These are phyloP conservation scores for Prunella strophiata DNA, from an alignment of 2,797 vertebrate species.

Conservation along the genomic window DNA sequence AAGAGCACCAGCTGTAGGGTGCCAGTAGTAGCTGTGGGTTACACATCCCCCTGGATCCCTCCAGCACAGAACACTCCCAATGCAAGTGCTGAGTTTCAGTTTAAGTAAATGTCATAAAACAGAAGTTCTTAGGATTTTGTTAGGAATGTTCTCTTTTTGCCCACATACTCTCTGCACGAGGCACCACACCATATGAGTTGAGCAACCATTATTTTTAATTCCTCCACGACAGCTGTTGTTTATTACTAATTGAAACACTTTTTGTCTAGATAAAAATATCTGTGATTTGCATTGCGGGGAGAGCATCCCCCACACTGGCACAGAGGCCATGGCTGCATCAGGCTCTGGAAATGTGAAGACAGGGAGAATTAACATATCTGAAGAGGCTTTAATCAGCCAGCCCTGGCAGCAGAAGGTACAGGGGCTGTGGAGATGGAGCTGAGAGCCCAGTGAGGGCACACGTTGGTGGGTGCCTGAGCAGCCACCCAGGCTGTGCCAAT, in stretches of 20 bases:
- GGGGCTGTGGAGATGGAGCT: neutral
- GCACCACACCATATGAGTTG: neutral
- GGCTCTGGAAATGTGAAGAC: neutral
- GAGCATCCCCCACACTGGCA: neutral
- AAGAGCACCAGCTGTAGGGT: rapidly evolving
- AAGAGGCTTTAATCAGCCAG: neutral
- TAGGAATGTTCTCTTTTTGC: neutral
- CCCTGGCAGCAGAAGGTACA: neutral
- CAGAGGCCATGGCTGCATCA: neutral
- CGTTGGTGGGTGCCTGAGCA: rapidly evolving
- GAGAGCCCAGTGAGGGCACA: neutral
- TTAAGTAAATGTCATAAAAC: neutral
- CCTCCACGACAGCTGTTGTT: conserved; percentile 17
- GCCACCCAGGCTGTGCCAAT: neutral
- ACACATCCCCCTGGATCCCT: rapidly evolving
- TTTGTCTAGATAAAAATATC: conserved; percentile 19
- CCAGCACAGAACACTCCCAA: neutral
- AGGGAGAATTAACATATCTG: neutral
- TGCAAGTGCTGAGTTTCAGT: neutral
- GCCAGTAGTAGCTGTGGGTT: neutral
- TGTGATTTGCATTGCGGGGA: neutral
- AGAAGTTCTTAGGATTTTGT: neutral
- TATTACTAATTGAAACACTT: conserved; percentile 35
- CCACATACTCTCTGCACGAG: neutral
- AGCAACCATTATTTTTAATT: conserved; percentile 48